Conservation (phyloP, 1,140 invertebrate genomes). For the Drosophila busckii region DNA sequence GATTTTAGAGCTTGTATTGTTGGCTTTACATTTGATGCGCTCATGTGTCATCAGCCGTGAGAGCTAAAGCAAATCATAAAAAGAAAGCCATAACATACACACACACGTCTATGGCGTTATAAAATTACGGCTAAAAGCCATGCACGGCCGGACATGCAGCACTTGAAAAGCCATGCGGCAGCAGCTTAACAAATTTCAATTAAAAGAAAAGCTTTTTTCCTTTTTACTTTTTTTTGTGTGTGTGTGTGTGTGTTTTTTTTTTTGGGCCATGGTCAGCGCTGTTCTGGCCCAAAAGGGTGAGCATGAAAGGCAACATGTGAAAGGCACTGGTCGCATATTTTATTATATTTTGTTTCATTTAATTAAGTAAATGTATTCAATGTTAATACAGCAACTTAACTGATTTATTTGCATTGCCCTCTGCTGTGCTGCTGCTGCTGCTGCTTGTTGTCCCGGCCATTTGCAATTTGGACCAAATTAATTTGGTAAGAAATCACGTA, state of each 20-base stretch:
- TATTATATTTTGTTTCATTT: slow-evolving; percentile 47
- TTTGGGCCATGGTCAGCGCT: too few species aligned
- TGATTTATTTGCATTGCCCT: slow-evolving; percentile 54
- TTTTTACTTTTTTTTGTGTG: too few species aligned
- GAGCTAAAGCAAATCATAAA: slow-evolving; percentile 55
- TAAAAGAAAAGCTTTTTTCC: slow-evolving; percentile 62
- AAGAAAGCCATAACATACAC: slow-evolving; percentile 32
- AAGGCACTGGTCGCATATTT: slow-evolving; percentile 42
- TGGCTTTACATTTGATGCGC: slow-evolving; percentile 54
- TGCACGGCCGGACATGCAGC: background rate
- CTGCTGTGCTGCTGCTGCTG: slow-evolving; percentile 8
- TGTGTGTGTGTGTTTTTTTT: too few species aligned
- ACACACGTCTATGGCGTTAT: background rate
- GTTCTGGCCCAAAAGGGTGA: too few species aligned
- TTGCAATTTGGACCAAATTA: slow-evolving; percentile 75
- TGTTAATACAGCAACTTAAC: slow-evolving; percentile 75
- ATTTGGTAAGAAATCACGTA: slow-evolving; percentile 79
- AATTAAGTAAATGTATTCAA: slow-evolving; percentile 76
- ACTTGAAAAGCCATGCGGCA: slow-evolving; percentile 14
- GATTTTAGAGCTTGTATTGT: slow-evolving; percentile 61
- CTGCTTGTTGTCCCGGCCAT: slow-evolving; percentile 25
- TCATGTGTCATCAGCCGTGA: slow-evolving; percentile 42
- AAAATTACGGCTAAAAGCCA: slow-evolving; percentile 12
- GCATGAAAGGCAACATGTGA: too few species aligned
- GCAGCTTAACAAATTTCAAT: slow-evolving; percentile 51